These are phyloP conservation scores for Rhipidura dahli DNA, from an alignment of 2,113 vertebrate species.

Conservation along the genomic window DNA sequence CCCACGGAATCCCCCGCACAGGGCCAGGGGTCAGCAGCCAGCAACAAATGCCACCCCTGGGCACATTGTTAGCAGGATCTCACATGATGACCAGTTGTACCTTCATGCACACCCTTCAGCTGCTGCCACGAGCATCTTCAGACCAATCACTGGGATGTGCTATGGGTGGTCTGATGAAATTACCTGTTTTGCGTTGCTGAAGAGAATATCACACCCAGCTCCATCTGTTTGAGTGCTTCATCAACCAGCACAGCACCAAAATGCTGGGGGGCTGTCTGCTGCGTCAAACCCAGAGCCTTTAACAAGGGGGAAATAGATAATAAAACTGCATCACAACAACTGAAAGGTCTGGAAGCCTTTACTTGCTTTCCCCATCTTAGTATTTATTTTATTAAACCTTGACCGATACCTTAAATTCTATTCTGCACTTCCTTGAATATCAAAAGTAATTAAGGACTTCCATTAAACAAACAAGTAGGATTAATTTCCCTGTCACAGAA, in stretches of 20 bases:
- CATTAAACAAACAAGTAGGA: not conserved
- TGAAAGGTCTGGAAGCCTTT: not conserved
- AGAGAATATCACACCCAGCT: not conserved
- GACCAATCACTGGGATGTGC: not conserved
- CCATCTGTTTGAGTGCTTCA: not conserved
- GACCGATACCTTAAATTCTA: not conserved
- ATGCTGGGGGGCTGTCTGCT: not conserved
- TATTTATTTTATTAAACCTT: not conserved
- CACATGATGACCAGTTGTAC: rapidly evolving
- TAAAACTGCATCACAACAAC: not conserved
- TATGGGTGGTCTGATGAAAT: not conserved
- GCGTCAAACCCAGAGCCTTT: not conserved
- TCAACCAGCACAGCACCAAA: rapidly evolving
- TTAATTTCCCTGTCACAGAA: not conserved
- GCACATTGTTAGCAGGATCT: rapidly evolving
- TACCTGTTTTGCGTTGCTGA: not conserved
- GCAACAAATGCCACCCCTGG: too few relatives aligned
- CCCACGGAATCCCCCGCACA: rapidly evolving
- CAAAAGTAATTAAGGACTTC: not conserved
- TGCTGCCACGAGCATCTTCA: not conserved
- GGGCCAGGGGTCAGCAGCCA: not conserved
- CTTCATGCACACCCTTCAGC: rapidly evolving
- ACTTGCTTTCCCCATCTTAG: not conserved
- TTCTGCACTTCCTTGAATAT: not conserved
- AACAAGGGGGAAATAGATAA: not conserved